These are phyloP conservation scores for Drosophila vallismaia DNA, from an alignment of 2,888 invertebrate genomes.

Conservation along the genomic window DNA sequence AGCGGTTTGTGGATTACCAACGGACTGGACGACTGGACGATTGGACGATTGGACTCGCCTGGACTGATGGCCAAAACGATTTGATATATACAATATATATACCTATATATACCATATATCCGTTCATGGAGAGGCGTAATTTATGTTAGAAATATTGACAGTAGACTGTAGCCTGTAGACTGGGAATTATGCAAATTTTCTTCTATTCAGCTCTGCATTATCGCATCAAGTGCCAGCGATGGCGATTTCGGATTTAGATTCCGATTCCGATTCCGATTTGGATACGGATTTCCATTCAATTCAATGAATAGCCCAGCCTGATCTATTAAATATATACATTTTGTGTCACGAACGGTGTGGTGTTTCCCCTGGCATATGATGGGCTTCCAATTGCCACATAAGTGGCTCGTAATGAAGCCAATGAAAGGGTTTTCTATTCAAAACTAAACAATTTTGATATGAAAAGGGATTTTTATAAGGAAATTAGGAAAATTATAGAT, in stretches of 20 bases:
- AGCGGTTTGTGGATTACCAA: slow-evolving; percentile 52
- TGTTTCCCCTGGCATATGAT: too few relatives aligned
- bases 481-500: too few relatives aligned
- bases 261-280: neutral
- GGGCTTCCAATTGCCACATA: neutral
- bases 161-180: slow-evolving; percentile 4
- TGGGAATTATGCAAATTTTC: slow-evolving; percentile 28
- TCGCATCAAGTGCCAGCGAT: slow-evolving; percentile 24
- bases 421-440: neutral
- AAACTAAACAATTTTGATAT: neutral
- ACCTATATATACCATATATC: neutral
- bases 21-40: neutral
- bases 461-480: too few relatives aligned
- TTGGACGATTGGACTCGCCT: neutral
- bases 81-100: slow-evolving; percentile 18
- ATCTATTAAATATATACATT: neutral
- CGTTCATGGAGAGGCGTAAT: slow-evolving; percentile 58
- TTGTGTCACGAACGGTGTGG: too few relatives aligned
- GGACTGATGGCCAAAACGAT: slow-evolving; percentile 18
- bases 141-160: slow-evolving; percentile 72
- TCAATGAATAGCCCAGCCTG: neutral
- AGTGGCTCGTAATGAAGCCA: neutral
- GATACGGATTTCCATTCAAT: neutral
- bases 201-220: slow-evolving; percentile 22
- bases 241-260: neutral